These are phyloP conservation scores for Phrynocephalus vlangalii DNA, from an alignment of 2,797 vertebrate genomes.

Conservation along the genomic window DNA sequence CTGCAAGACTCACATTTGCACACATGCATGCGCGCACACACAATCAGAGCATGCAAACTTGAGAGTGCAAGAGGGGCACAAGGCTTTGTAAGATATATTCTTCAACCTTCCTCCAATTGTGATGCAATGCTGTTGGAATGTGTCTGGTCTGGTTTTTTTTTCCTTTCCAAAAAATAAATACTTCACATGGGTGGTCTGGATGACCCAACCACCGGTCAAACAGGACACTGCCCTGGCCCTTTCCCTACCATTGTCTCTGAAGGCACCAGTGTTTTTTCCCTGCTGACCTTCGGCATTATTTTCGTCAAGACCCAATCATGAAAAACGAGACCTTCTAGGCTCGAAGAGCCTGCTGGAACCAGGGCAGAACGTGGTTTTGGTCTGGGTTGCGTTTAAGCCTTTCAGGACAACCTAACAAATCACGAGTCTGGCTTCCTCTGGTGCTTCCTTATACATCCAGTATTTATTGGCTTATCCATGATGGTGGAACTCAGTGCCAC, in stretches of 20 bases:
- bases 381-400: neutral
- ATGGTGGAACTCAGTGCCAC: conserved; percentile 26
- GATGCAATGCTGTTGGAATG: neutral
- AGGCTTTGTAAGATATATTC: too few relatives aligned
- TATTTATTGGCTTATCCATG: neutral
- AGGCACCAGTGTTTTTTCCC: too few relatives aligned
- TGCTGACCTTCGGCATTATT: neutral
- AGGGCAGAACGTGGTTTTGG: neutral
- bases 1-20: neutral
- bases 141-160: too few relatives aligned
- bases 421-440: neutral
- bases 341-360: neutral
- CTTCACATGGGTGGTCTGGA: too few relatives aligned
- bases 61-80: too few relatives aligned
- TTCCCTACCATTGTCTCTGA: neutral
- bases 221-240: neutral
- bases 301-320: neutral
- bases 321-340: neutral
- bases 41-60: neutral
- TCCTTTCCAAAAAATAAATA: too few relatives aligned
- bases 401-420: neutral
- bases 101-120: neutral
- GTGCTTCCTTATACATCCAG: neutral
- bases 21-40: too few relatives aligned
- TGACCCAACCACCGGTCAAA: too few relatives aligned